These are phyloP conservation scores for Mormoops blainvillei DNA, from an alignment of 2,113 vertebrate genomes.

Conservation along the genomic window DNA sequence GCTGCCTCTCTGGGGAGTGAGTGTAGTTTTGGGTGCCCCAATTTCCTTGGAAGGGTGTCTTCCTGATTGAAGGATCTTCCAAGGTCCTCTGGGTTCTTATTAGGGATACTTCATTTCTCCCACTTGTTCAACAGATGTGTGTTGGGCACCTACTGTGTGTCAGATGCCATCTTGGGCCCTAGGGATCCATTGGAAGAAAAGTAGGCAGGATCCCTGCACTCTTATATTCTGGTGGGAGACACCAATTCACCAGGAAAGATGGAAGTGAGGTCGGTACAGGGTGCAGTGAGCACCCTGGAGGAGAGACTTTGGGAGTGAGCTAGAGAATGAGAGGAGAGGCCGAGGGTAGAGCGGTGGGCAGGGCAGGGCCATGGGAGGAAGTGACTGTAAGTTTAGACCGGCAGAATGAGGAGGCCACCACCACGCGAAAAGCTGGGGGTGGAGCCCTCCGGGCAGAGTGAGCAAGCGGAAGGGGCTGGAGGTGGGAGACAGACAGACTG, in stretches of 20 bases:
- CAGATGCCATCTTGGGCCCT: neutral
- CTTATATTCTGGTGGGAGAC: neutral
- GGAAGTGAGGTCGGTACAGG: neutral
- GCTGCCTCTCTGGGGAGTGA: neutral
- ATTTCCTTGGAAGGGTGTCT: neutral
- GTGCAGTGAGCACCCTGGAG: neutral
- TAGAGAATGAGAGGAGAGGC: neutral
- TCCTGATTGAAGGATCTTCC: neutral
- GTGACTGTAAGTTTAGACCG: neutral
- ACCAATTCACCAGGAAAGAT: accelerated
- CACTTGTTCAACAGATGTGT: neutral
- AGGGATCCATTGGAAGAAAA: neutral
- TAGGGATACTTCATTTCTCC: neutral
- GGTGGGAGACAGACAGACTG: neutral
- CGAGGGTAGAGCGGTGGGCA: neutral
- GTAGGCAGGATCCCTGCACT: neutral
- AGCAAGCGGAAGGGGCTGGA: neutral
- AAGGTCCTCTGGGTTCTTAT: neutral
- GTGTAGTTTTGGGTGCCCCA: neutral
- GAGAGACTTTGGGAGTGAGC: neutral
- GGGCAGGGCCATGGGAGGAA: neutral
- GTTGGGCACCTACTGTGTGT: neutral
- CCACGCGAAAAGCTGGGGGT: neutral
- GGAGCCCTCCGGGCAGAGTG: neutral
- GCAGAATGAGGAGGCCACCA: neutral